These are phyloP conservation scores for Drosophila koepferae DNA, from an alignment of 2,888 invertebrate species.

Conservation along the genomic window DNA sequence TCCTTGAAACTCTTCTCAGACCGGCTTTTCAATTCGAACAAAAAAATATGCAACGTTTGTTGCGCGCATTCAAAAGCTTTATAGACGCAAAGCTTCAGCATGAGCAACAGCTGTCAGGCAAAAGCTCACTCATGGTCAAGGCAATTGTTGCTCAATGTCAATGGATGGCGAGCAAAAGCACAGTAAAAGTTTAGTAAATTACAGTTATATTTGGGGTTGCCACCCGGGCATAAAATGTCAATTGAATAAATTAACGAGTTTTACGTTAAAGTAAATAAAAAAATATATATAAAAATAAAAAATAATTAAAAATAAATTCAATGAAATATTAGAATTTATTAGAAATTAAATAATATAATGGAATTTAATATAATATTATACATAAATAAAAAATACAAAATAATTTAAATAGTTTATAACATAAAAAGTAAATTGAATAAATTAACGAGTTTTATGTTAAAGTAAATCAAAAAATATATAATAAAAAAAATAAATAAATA, in stretches of 20 bases:
- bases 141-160: constrained; percentile 46
- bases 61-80: constrained; percentile 24
- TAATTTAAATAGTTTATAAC: not conserved
- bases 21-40: constrained; percentile 38
- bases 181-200: constrained; percentile 32
- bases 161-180: not conserved
- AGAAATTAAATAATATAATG: not conserved
- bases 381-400: not conserved
- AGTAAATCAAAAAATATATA: not conserved
- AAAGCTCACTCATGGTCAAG: constrained; percentile 48
- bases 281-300: not conserved
- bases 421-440: not conserved
- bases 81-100: constrained; percentile 47
- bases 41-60: constrained; percentile 26
- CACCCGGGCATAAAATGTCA: constrained; percentile 19
- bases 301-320: not conserved
- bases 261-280: not conserved
- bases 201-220: constrained; percentile 54
- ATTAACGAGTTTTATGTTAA: not conserved
- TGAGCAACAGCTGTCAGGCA: constrained; percentile 65
- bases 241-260: not conserved
- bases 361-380: too few species aligned
- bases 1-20: not conserved
- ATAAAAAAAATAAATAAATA: not conserved
- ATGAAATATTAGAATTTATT: too few species aligned